Evolutionary conservation across 2,797 vertebrate genomes (phyloP).

Genomic region (Malurus leucopterus): DNA sequence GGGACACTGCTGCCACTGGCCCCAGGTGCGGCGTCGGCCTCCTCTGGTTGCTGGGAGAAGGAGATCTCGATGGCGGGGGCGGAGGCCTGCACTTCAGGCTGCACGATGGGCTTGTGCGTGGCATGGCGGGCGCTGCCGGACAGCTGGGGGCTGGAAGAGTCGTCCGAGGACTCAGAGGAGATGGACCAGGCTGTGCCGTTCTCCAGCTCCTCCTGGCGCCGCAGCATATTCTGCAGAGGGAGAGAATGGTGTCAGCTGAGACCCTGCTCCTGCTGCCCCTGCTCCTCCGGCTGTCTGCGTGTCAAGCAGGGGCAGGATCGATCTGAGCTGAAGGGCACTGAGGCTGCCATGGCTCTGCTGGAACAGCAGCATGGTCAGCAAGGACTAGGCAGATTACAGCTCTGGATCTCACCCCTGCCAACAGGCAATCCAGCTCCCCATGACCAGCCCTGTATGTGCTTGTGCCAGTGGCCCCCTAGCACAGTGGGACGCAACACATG

Average conservation of each 20-base stretch:
- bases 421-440: background rate
- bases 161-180: conserved; percentile 92
- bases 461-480: fast-evolving
- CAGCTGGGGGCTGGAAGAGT: conserved; percentile 91
- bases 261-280: background rate
- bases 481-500: background rate
- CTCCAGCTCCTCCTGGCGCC: conserved; percentile 87
- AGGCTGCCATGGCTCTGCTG: background rate
- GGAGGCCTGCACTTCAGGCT: conserved; percentile 76
- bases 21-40: background rate
- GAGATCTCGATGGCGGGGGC: conserved; percentile 82
- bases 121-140: conserved; percentile 76
- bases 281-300: background rate
- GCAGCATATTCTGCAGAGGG: conserved; percentile 84
- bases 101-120: conserved; percentile 78
- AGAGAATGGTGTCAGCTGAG: background rate
- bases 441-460: fast-evolving
- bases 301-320: background rate
- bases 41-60: conserved; percentile 78
- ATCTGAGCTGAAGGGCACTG: background rate
- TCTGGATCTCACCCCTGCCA: background rate
- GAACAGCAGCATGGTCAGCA: background rate
- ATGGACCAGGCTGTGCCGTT: conserved; percentile 92
- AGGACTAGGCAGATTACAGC: background rate
- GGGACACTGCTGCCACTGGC: background rate